These are phyloP conservation scores for Dryadula phaetusa DNA, from an alignment of 2,888 invertebrate genomes.

Conservation along the genomic window DNA sequence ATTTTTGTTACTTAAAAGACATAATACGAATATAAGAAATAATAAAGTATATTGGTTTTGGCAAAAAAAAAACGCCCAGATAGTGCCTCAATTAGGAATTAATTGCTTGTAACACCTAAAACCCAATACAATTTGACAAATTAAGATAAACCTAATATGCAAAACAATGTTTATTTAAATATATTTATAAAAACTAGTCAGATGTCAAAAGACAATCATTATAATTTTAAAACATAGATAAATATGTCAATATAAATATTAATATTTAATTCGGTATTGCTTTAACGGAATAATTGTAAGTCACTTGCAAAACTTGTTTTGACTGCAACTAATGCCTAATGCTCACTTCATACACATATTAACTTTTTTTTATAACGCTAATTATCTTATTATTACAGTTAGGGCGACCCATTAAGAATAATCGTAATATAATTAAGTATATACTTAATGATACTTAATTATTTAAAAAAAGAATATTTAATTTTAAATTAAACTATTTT, in stretches of 20 bases:
- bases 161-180: background rate
- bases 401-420: background rate
- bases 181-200: background rate
- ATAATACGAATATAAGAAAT: too few relatives aligned
- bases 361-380: background rate
- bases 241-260: conserved; percentile 1
- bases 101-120: too few relatives aligned
- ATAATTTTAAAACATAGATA: background rate
- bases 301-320: conserved; percentile 17
- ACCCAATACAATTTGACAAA: background rate
- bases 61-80: too few relatives aligned
- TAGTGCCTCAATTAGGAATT: too few relatives aligned
- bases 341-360: background rate
- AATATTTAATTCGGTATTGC: background rate
- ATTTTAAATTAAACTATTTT: too few relatives aligned
- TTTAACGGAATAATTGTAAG: background rate
- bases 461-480: background rate
- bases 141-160: background rate
- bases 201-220: background rate
- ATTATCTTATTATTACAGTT: conserved; percentile 1
- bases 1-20: background rate
- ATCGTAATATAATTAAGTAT: background rate
- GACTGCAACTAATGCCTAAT: background rate
- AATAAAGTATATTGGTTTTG: too few relatives aligned
- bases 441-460: conserved; percentile 3